phyloP scores from a whole-genome alignment of 2,113 vertebrate genomes.

The Syngnathus typhle region DNA sequence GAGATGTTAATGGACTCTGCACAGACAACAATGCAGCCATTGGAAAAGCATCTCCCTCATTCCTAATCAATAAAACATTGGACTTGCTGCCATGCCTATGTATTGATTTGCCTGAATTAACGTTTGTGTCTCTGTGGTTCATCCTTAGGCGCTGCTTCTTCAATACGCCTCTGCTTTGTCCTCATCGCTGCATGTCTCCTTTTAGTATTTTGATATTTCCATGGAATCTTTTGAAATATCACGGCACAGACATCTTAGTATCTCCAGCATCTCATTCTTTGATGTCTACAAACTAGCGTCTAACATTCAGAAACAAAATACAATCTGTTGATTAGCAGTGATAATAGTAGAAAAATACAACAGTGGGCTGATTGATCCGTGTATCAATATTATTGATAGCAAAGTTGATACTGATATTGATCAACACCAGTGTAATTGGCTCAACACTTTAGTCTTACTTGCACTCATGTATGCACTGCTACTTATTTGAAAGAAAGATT shows the following conservation, averaged over 20 bases:
- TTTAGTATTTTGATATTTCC: neutral
- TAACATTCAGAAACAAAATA: neutral
- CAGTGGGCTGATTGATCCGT: neutral
- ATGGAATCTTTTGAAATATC: neutral
- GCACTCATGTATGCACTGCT: too few species aligned
- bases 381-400: neutral
- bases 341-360: neutral
- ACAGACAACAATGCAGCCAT: constrained; percentile 1
- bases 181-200: neutral
- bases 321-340: neutral
- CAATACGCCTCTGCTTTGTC: neutral
- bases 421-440: neutral
- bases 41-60: constrained; percentile 6
- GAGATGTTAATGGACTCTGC: constrained; percentile 28
- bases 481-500: too few species aligned
- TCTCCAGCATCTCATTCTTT: neutral
- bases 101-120: constrained; percentile 48
- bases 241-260: neutral
- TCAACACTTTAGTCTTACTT: neutral
- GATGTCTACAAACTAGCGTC: neutral
- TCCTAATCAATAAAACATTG: constrained; percentile 35
- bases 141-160: constrained; percentile 9
- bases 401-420: neutral
- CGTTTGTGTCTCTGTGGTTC: constrained; percentile 35
- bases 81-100: constrained; percentile 14